phyloP scores from a whole-genome alignment of 2,113 vertebrate genomes.

The Hippolais icterina region DNA sequence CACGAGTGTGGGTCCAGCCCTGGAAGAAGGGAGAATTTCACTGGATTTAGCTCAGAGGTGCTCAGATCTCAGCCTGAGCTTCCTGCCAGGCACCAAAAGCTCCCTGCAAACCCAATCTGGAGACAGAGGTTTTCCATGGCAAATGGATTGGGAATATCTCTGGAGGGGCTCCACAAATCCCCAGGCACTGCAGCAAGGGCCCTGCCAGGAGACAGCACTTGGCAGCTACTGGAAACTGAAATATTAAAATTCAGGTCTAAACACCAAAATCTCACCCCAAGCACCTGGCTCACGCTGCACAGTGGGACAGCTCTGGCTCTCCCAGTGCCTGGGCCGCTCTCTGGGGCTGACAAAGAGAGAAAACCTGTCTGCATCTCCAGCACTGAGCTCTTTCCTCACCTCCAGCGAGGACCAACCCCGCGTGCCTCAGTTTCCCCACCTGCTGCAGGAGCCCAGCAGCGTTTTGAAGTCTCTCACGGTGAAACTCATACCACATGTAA shows the following conservation, averaged over 20 bases:
- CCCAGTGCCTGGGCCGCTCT: neutral
- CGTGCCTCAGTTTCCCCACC: neutral
- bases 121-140: neutral
- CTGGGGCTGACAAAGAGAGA: neutral
- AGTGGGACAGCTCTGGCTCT: neutral
- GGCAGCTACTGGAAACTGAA: neutral
- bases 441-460: neutral
- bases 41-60: neutral
- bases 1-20: neutral
- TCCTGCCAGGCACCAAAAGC: neutral
- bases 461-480: neutral
- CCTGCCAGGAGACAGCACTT: neutral
- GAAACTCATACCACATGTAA: neutral
- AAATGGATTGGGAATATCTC: neutral
- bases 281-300: neutral
- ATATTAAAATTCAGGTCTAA: neutral
- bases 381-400: neutral
- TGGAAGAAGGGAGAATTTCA: neutral
- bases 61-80: neutral
- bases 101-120: neutral
- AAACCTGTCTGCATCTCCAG: neutral
- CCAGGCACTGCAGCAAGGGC: fast-evolving
- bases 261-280: neutral
- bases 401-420: fast-evolving
- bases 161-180: neutral